Conservation (phyloP, 2,797 vertebrate species). For the Iguana delicatissima region DNA sequence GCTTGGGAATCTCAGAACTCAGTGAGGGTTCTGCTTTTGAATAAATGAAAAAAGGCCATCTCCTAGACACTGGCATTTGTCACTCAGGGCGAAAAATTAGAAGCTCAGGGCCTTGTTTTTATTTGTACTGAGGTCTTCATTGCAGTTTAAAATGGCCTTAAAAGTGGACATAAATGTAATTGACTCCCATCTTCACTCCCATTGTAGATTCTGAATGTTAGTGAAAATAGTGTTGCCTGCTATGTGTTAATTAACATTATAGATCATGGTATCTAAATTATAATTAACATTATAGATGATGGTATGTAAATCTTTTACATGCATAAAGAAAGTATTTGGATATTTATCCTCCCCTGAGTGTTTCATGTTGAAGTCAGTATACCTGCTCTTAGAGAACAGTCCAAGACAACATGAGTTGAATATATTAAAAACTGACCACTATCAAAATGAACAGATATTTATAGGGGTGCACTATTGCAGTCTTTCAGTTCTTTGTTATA, state of each 20-base stretch:
- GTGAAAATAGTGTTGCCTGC: slow-evolving; percentile 15
- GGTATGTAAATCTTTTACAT: slow-evolving; percentile 2
- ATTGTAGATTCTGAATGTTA: not conserved
- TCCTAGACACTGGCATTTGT: slow-evolving; percentile 33
- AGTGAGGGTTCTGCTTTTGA: not conserved
- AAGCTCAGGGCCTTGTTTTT: slow-evolving; percentile 23
- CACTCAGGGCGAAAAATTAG: slow-evolving; percentile 3
- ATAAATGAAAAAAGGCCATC: slow-evolving; percentile 13
- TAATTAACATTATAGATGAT: not conserved
- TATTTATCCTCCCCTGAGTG: not conserved
- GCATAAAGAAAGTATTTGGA: not conserved
- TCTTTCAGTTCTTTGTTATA: not conserved
- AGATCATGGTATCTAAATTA: not conserved
- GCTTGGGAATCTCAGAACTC: slow-evolving; percentile 44
- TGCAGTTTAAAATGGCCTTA: not conserved
- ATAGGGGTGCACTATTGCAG: not conserved
- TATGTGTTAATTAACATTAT: not conserved
- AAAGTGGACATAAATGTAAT: not conserved
- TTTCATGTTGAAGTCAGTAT: not conserved
- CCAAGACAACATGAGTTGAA: not conserved
- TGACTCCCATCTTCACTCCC: not conserved
- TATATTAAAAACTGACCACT: not conserved
- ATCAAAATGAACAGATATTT: not conserved
- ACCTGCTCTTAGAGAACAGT: not conserved
- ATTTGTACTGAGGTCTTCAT: not conserved